Conservation (phyloP, 2,797 vertebrate genomes). For the Melopsittacus undulatus region DNA sequence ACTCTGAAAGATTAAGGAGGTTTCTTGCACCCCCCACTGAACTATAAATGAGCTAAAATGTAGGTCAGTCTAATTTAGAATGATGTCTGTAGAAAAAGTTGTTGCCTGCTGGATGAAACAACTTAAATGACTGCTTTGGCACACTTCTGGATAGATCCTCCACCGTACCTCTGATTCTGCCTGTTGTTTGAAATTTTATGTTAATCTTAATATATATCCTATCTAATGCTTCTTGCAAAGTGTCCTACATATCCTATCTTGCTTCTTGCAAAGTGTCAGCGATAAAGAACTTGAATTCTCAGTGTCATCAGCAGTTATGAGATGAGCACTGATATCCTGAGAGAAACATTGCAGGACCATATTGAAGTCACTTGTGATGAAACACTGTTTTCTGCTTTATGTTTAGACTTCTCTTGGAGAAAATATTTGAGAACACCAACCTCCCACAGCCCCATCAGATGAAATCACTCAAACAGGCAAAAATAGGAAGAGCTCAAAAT, state of each 20-base stretch:
- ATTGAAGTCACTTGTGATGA: background rate
- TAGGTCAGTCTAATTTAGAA: conserved; percentile 8
- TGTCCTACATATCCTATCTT: background rate
- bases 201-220: background rate
- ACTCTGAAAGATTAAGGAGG: background rate
- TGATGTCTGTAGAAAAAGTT: background rate
- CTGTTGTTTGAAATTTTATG: background rate
- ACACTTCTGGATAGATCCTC: background rate
- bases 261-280: background rate
- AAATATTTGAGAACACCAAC: background rate
- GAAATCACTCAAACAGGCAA: background rate
- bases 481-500: background rate
- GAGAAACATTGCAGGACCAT: background rate
- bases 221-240: background rate
- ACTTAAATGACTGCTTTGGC: background rate
- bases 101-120: background rate
- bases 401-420: background rate
- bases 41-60: background rate
- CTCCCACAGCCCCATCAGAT: background rate
- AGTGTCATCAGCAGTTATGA: background rate
- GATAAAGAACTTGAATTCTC: background rate
- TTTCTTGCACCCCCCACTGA: background rate
- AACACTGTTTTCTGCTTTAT: background rate
- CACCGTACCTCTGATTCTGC: background rate
- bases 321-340: background rate